Conservation (phyloP, 2,797 vertebrate genomes). For the Gymnocypris eckloni region DNA sequence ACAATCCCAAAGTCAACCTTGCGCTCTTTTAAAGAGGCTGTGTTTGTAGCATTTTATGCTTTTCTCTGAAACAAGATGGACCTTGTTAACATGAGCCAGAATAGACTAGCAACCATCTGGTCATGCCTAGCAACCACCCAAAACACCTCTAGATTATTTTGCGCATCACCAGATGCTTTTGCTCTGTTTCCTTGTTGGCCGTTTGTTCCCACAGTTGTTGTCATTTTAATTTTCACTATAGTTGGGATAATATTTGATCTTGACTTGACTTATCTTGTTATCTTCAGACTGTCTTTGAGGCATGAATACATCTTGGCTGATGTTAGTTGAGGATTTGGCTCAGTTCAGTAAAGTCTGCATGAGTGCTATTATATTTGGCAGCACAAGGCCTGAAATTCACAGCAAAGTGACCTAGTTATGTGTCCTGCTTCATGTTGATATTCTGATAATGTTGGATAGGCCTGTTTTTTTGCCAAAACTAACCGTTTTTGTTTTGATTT, state of each 20-base stretch:
- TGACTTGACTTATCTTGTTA: constrained; percentile 22
- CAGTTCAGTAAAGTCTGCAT: constrained; percentile 36
- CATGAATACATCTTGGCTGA: constrained; percentile 38
- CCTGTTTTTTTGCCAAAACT: constrained; percentile 14
- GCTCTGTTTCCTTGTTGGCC: neutral
- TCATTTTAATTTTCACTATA: constrained; percentile 40
- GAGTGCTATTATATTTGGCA: constrained; percentile 44
- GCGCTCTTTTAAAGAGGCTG: neutral
- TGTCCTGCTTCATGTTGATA: constrained; percentile 32
- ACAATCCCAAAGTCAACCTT: constrained; percentile 23
- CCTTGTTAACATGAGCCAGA: neutral
- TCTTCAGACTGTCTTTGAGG: constrained; percentile 24
- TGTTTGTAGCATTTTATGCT: neutral
- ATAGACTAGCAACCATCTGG: neutral
- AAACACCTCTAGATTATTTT: neutral
- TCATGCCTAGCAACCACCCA: neutral
- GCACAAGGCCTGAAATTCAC: constrained; percentile 26
- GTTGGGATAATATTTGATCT: constrained; percentile 45
- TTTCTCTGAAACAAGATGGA: neutral
- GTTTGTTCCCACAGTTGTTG: constrained; percentile 24
- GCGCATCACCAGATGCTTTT: neutral
- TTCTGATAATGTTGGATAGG: neutral
- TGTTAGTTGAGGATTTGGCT: neutral
- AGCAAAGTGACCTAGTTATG: constrained; percentile 45
- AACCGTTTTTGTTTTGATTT: constrained; percentile 18